A percentile compares a stretch with the other conserved stretches of the same genome.
These are phyloP conservation scores for Potorous gilbertii DNA, from an alignment of 2,797 vertebrate species.

Conservation along the genomic window DNA sequence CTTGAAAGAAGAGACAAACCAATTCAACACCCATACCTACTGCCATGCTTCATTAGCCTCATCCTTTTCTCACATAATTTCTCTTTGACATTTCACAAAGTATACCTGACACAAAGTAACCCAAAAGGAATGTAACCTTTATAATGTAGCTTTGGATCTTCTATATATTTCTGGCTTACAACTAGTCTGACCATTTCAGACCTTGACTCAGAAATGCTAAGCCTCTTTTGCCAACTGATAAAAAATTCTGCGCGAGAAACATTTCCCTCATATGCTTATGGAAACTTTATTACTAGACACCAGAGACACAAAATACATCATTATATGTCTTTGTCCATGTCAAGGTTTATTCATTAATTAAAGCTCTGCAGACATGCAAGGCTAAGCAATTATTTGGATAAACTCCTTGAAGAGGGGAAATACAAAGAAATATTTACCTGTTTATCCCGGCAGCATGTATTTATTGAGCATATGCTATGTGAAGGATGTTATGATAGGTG, in stretches of 20 bases:
- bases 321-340: background rate
- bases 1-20: conserved; percentile 1
- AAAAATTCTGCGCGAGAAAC: conserved; percentile 8
- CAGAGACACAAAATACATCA: background rate
- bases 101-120: conserved; percentile 61
- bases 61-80: conserved; percentile 59
- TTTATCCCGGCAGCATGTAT: background rate
- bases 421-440: background rate
- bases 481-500: background rate
- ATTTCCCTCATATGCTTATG: background rate
- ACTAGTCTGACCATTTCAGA: conserved; percentile 28
- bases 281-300: background rate
- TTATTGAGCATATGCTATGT: background rate
- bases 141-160: conserved; percentile 55
- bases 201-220: background rate
- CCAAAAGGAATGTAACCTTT: conserved; percentile 74
- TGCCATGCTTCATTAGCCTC: conserved; percentile 69
- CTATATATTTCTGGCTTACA: conserved; percentile 41
- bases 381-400: background rate
- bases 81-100: conserved; percentile 69
- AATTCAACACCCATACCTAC: conserved; percentile 33
- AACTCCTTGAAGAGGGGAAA: background rate
- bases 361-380: background rate
- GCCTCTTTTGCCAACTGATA: background rate
- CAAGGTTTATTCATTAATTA: background rate